These are phyloP conservation scores for Jacana jacana DNA, from an alignment of 2,113 vertebrate species.

Conservation along the genomic window DNA sequence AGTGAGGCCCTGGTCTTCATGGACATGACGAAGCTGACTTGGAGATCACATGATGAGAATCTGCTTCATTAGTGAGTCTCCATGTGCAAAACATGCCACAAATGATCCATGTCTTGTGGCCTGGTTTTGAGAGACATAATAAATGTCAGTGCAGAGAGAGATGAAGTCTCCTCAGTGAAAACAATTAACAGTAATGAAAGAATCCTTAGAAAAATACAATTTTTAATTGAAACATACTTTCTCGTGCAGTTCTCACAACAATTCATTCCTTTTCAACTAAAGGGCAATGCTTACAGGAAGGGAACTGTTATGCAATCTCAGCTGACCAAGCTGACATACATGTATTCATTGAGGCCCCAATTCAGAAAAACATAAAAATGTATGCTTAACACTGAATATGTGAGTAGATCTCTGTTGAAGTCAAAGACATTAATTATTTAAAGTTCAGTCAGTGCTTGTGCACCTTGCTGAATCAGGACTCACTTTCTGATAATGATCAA, in stretches of 20 bases:
- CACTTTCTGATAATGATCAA: neutral
- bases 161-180: neutral
- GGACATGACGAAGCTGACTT: neutral
- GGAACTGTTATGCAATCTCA: neutral
- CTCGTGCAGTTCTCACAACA: neutral
- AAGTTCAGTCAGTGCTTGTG: neutral
- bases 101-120: neutral
- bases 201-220: neutral
- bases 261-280: slow-evolving; percentile 19
- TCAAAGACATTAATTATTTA: neutral
- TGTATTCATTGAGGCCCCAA: neutral
- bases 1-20: neutral
- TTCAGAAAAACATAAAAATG: neutral
- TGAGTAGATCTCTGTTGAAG: neutral
- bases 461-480: neutral
- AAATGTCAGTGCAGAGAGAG: neutral
- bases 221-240: neutral
- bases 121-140: neutral
- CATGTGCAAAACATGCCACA: neutral
- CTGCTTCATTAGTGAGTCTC: neutral
- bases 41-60: neutral
- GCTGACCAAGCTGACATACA: neutral
- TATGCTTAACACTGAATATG: neutral
- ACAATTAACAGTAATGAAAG: neutral
- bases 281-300: neutral